A percentile compares a stretch with the other conserved stretches of the same genome.
phyloP scores from a whole-genome alignment of 2,797 vertebrate genomes.

The Scolopax bukidnonensis region DNA sequence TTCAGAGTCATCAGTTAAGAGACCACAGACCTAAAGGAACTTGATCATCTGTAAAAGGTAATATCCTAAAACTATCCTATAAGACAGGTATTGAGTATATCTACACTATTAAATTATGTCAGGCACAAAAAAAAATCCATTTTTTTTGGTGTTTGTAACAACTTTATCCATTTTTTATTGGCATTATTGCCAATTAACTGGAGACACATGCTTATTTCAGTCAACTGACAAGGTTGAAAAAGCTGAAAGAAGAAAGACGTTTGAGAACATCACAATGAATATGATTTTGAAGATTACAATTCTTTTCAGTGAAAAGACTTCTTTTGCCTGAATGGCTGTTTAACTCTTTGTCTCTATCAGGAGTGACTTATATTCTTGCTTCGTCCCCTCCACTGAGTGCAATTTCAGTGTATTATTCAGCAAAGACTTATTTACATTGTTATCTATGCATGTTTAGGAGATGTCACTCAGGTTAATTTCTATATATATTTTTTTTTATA shows the following conservation, averaged over 20 bases:
- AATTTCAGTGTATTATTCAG: background rate
- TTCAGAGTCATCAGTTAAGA: background rate
- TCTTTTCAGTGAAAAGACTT: background rate
- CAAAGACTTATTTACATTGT: background rate
- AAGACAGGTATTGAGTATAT: background rate
- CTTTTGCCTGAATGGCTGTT: background rate
- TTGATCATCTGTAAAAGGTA: background rate
- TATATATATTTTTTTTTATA: rapidly evolving
- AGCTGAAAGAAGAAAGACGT: background rate
- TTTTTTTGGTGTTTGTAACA: background rate
- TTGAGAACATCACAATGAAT: background rate
- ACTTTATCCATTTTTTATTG: background rate
- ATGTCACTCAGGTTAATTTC: background rate
- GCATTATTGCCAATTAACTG: background rate
- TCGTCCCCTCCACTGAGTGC: background rate
- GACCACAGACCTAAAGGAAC: background rate
- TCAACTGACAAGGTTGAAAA: background rate
- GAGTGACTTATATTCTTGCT: background rate
- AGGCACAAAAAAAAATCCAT: background rate
- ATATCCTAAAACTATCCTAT: background rate
- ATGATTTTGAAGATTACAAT: background rate
- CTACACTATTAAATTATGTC: background rate
- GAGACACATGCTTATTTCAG: background rate
- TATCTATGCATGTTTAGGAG: background rate
- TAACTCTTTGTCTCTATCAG: background rate